phyloP scores from a whole-genome alignment of 2,113 vertebrate genomes.

The Microtus montanus region DNA sequence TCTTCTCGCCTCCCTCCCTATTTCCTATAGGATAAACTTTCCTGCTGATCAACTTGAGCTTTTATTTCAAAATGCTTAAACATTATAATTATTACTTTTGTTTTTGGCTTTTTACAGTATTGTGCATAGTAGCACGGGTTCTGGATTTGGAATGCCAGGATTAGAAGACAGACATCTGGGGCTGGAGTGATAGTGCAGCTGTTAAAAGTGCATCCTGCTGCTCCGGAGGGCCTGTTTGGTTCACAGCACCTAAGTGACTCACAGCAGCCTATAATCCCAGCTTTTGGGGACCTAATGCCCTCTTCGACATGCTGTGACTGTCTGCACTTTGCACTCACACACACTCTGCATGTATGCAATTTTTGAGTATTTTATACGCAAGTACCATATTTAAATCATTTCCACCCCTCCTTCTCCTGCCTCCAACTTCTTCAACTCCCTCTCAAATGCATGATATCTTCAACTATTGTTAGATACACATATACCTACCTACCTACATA shows the following conservation, averaged over 20 bases:
- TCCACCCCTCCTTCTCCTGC: neutral
- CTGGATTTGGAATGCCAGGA: neutral
- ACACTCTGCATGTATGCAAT: neutral
- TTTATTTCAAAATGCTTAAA: neutral
- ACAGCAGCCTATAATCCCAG: neutral
- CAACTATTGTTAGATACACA: neutral
- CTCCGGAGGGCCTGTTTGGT: neutral
- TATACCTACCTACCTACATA: neutral
- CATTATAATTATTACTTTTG: neutral
- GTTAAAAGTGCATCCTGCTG: neutral
- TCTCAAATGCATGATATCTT: neutral
- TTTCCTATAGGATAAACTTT: neutral
- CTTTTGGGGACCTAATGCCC: neutral
- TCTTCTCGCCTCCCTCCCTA: neutral
- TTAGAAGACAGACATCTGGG: neutral
- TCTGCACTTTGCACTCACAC: too few relatives aligned
- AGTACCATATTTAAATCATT: neutral
- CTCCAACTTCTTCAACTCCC: neutral
- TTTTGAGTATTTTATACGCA: neutral
- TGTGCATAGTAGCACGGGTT: neutral
- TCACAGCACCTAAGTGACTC: neutral
- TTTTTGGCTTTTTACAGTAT: neutral
- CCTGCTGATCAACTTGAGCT: neutral
- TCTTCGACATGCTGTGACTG: neutral
- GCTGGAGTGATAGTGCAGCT: neutral